Evolutionary conservation across 2,888 invertebrate genomes (phyloP).

Genomic region (Lobophora halterata): DNA sequence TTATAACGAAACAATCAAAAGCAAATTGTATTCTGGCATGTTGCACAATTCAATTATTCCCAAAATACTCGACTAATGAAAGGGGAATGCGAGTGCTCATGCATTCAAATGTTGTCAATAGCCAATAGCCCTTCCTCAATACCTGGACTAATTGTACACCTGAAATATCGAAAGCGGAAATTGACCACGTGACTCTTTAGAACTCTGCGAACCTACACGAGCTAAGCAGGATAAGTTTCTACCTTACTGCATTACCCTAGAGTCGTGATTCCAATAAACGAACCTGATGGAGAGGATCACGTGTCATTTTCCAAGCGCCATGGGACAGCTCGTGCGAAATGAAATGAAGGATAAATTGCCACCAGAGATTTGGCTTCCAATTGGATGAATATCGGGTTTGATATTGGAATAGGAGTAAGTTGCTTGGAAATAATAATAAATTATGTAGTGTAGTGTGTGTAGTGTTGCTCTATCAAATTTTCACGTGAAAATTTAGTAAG

Average conservation of each 20-base stretch:
- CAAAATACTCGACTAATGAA: constrained; percentile 13
- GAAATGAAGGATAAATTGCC: constrained; percentile 58
- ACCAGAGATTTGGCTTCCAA: constrained; percentile 40
- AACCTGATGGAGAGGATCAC: constrained; percentile 36
- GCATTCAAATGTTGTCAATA: constrained; percentile 28
- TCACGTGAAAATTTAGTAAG: no score
- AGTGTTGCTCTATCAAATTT: no score
- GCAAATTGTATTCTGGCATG: constrained; percentile 1
- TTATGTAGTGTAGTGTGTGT: no score
- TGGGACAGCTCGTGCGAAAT: constrained; percentile 58
- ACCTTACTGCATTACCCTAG: constrained; percentile 28
- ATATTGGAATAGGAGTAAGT: constrained; percentile 3
- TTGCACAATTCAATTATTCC: constrained; percentile 11
- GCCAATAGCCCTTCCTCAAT: constrained; percentile 23
- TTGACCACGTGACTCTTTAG: constrained; percentile 51
- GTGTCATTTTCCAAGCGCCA: constrained; percentile 47
- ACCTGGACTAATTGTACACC: constrained; percentile 4
- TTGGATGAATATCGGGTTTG: constrained; percentile 29
- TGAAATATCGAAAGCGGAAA: constrained; percentile 42
- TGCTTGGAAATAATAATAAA: background rate
- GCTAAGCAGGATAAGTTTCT: constrained; percentile 19
- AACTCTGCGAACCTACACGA: constrained; percentile 18
- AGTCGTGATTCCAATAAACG: constrained; percentile 27
- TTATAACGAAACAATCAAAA: constrained; percentile 3
- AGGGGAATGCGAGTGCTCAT: constrained; percentile 12